phyloP scores from a whole-genome alignment of 2,797 vertebrate genomes.

The Loriculus beryllinus region DNA sequence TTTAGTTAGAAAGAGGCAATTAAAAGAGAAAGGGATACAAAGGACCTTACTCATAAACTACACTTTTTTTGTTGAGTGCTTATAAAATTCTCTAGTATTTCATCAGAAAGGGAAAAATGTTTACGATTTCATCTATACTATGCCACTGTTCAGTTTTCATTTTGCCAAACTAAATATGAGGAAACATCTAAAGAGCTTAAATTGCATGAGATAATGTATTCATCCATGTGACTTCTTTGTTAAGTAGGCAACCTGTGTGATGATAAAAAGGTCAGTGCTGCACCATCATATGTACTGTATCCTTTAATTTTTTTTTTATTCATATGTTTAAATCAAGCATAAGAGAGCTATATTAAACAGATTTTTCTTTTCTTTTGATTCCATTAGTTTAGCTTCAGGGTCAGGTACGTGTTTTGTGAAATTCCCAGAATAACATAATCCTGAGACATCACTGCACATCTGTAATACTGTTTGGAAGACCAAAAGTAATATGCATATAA shows the following conservation, averaged over 20 bases:
- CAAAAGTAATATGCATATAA: background rate
- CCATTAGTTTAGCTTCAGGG: constrained; percentile 14
- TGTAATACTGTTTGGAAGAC: background rate
- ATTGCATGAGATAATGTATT: background rate
- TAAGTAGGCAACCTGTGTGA: constrained; percentile 5
- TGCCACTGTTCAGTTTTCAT: background rate
- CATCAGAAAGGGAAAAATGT: background rate
- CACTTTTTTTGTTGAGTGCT: background rate
- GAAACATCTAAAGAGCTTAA: constrained; percentile 7
- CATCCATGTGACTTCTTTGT: background rate
- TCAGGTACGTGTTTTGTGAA: constrained; percentile 2
- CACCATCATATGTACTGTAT: background rate
- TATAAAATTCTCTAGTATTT: background rate
- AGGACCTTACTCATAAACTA: background rate
- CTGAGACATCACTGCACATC: background rate
- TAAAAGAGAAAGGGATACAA: background rate
- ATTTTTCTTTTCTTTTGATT: background rate
- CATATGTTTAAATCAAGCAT: constrained; percentile 27
- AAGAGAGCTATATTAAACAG: background rate
- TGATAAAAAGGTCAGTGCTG: constrained; percentile 9
- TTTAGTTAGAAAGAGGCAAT: background rate
- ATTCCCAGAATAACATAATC: background rate
- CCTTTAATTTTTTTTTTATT: background rate
- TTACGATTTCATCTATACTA: background rate
- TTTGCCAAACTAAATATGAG: background rate